A percentile compares a stretch with the other conserved stretches of the same genome.
Evolutionary conservation across 2,113 vertebrate genomes (phyloP).

Genomic region (Aphyosemion australe): DNA sequence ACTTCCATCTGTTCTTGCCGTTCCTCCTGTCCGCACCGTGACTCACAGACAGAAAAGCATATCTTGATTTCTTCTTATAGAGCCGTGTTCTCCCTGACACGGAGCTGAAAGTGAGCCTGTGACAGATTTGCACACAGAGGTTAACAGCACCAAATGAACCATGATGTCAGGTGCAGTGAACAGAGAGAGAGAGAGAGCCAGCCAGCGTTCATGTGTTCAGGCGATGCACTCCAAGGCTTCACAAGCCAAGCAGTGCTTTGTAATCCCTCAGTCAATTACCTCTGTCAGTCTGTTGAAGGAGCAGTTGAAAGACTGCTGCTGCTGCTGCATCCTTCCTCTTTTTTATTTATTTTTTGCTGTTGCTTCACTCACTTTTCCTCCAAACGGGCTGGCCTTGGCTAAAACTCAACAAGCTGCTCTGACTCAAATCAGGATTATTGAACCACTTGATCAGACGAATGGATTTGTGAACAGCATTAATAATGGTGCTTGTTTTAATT

Average conservation of each 20-base stretch:
- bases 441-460: constrained; percentile 1
- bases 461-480: neutral
- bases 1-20: neutral
- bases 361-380: constrained; percentile 6
- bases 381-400: constrained; percentile 15
- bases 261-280: constrained; percentile 60
- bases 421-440: neutral
- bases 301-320: constrained; percentile 31
- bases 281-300: constrained; percentile 50
- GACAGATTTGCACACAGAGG: constrained; percentile 34
- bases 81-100: constrained; percentile 43
- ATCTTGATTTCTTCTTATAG: constrained; percentile 13
- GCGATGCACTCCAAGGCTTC: constrained; percentile 18
- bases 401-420: constrained; percentile 5
- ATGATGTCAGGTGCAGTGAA: too few species aligned
- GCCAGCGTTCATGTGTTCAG: constrained; percentile 34
- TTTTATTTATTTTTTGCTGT: constrained; percentile 13
- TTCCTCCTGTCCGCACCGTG: neutral
- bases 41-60: neutral
- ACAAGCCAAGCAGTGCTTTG: constrained; percentile 58
- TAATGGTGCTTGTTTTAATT: neutral
- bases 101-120: constrained; percentile 16
- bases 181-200: constrained; percentile 20
- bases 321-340: constrained; percentile 31
- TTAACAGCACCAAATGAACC: constrained; percentile 23